These are phyloP conservation scores for Pomacea maculata DNA, from an alignment of 1,140 invertebrate genomes.

Conservation along the genomic window DNA sequence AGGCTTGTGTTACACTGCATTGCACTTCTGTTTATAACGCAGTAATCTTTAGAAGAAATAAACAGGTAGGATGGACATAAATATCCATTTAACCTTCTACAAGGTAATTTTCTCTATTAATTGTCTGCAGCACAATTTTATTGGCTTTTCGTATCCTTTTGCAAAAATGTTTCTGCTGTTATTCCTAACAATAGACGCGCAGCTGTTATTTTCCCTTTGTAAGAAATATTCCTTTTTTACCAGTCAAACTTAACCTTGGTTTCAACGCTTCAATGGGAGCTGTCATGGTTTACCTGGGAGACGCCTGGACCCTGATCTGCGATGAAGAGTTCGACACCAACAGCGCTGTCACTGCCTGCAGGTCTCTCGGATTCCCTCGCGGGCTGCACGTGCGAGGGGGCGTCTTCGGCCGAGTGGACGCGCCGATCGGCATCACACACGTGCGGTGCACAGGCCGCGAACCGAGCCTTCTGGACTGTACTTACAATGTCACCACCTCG, in stretches of 20 bases:
- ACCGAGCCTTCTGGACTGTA: slow-evolving; percentile 36
- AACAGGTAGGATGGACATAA: too few species aligned
- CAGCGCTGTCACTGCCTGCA: slow-evolving; percentile 45
- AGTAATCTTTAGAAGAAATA: too few species aligned
- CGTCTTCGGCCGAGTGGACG: slow-evolving; percentile 39
- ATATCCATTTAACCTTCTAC: too few species aligned
- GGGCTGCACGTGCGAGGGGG: slow-evolving; percentile 36
- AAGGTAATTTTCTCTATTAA: too few species aligned
- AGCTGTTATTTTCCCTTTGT: too few species aligned
- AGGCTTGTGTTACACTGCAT: background rate
- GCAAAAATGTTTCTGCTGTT: too few species aligned
- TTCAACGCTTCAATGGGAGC: slow-evolving; percentile 41
- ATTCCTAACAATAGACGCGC: too few species aligned
- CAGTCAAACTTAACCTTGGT: slow-evolving; percentile 46
- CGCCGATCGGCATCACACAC: slow-evolving; percentile 31
- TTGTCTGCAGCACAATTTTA: too few species aligned
- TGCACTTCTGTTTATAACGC: background rate
- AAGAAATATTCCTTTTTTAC: background rate
- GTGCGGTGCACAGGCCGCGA: slow-evolving; percentile 43
- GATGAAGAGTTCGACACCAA: slow-evolving; percentile 39
- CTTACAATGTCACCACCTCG: slow-evolving; percentile 18
- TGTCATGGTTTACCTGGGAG: slow-evolving; percentile 43
- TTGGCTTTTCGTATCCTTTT: too few species aligned
- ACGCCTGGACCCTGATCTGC: slow-evolving; percentile 49
- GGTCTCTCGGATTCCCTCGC: slow-evolving; percentile 27